Base-by-base conservation (phyloP, 2,113 vertebrate species). In the Aphelocoma coerulescens region DNA sequence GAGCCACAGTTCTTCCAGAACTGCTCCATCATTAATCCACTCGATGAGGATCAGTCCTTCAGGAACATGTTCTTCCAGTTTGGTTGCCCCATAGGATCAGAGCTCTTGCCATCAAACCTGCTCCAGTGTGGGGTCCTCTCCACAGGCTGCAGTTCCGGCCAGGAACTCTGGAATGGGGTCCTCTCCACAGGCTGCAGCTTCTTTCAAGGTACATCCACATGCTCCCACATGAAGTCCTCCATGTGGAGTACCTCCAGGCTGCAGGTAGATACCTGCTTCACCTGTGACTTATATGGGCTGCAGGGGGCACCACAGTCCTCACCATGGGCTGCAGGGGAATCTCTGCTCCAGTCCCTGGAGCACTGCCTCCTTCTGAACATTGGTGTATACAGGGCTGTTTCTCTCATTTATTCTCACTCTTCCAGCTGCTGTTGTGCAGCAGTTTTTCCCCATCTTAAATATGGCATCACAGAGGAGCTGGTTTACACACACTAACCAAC, bases 141-240 rank as follows among this genome's bases (percentile, higher is more conserved):
- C 46, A 51, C 0, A 4, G 23, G 17, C 4, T 37, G 9, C 8
- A 35, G 33, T 10, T 33, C 37, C 48, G 77, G 33, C 32, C 41
- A 67, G 28, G 19, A 71, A 6, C 16, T 57, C 16, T 30, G 22
- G 3, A 1, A 0, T 80, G 33, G 37, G 6, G 35, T 37, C 35
- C 48, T 32, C 5, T 52, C 13, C 33, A 75, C 0, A 8, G 30
- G 22, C 6, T 32, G 13, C 32, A 54, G 13, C 10, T 71, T 80
- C 63, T 67, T 71, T 49, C 52, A 83, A 49, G 13, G 9, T 21
- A 73, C 24, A 39, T 16, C 8, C 17, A 51, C 4, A 3, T 24
- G 7, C 13, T 30, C 27, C 20, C 3, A 3, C 1, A 0, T 39
- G 28, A 63, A 11, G 10, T 52, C 16, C 10, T 59, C 20, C 2